Conservation (phyloP, 2,797 vertebrate genomes). For the Capromys pilorides region DNA sequence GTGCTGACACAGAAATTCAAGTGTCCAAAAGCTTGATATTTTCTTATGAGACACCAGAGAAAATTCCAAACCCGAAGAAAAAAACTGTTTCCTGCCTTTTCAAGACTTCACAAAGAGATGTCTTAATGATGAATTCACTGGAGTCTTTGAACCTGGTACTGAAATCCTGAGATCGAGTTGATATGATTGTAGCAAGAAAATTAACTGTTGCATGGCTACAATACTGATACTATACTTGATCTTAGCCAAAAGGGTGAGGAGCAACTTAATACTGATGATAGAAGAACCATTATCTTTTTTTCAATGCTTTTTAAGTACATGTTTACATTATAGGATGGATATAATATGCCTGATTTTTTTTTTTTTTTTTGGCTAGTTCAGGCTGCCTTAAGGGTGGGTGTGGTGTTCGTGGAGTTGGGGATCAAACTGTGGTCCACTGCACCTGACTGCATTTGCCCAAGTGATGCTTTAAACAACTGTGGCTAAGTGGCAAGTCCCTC, state of each 20-base stretch:
- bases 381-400: too few species aligned
- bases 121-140: not conserved
- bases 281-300: not conserved
- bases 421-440: too few species aligned
- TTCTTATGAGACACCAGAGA: not conserved
- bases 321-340: too few species aligned
- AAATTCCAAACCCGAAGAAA: not conserved
- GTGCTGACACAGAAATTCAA: not conserved
- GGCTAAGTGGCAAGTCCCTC: too few species aligned
- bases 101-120: not conserved
- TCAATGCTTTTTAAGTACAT: too few species aligned
- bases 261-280: not conserved
- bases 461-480: too few species aligned
- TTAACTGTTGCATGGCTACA: not conserved
- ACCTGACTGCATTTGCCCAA: too few species aligned
- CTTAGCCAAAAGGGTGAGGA: too few species aligned
- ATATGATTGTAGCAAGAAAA: constrained; percentile 24
- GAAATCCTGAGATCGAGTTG: not conserved
- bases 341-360: too few species aligned
- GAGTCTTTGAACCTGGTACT: constrained; percentile 4
- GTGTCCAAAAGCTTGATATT: not conserved
- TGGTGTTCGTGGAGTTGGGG: too few species aligned
- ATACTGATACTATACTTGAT: not conserved
- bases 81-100: not conserved
- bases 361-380: too few species aligned